Evolutionary conservation across 2,888 invertebrate species (phyloP).

Genomic region (Mythimna loreyi): DNA sequence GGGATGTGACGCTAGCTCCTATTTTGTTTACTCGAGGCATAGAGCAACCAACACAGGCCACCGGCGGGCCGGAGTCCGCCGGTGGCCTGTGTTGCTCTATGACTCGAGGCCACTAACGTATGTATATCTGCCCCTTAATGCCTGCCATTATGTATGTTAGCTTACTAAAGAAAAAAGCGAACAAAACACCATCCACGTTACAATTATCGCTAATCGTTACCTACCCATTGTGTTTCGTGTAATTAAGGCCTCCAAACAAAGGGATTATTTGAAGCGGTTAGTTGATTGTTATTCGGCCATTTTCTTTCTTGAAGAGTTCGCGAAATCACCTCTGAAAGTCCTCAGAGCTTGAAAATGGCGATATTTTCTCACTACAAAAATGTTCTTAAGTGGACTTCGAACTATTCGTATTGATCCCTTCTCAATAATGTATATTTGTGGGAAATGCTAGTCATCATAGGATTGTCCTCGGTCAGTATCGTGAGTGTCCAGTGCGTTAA

Average conservation of each 20-base stretch:
- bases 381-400: background rate
- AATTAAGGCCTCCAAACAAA: slow-evolving; percentile 36
- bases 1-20: no score
- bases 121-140: no score
- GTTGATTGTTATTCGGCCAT: slow-evolving; percentile 3
- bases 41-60: no score
- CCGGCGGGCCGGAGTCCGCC: no score
- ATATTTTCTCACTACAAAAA: background rate
- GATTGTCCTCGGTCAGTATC: background rate
- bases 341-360: background rate
- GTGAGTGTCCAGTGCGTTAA: background rate
- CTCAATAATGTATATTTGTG: slow-evolving; percentile 10
- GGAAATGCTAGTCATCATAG: slow-evolving; percentile 7
- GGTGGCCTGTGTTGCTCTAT: no score
- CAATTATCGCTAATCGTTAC: slow-evolving; percentile 34
- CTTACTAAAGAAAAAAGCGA: slow-evolving; percentile 6
- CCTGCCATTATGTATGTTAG: background rate
- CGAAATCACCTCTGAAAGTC: slow-evolving; percentile 14
- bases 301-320: slow-evolving; percentile 15
- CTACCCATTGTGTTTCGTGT: slow-evolving; percentile 16
- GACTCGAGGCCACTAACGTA: no score
- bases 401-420: background rate
- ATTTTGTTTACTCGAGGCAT: no score
- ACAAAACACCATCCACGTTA: background rate
- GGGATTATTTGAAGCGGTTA: slow-evolving; percentile 21